Evolutionary conservation across 2,888 invertebrate genomes (phyloP).

Genomic region (Blastobasis adustella): DNA sequence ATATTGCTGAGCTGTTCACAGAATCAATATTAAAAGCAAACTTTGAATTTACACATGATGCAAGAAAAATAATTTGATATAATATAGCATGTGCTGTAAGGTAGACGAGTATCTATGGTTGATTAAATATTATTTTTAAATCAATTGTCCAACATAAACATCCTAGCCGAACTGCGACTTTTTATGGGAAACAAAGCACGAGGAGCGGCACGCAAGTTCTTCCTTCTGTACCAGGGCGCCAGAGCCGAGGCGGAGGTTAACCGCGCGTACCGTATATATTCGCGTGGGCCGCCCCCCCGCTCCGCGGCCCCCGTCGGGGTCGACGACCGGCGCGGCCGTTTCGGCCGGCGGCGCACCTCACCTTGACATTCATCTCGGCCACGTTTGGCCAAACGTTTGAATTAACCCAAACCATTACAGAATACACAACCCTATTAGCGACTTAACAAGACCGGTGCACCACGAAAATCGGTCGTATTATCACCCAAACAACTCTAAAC

Average conservation of each 20-base stretch:
- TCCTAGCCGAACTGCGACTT: not conserved
- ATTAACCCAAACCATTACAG: not conserved
- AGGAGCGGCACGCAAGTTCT: not conserved
- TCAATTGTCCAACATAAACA: too few species aligned
- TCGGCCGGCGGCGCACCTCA: conserved; percentile 71
- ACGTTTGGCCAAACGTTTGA: conserved; percentile 63
- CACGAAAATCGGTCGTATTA: too few species aligned
- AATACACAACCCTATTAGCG: not conserved
- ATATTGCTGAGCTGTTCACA: too few species aligned
- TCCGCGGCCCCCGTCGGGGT: conserved; percentile 42
- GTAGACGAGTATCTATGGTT: too few species aligned
- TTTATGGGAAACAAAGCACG: not conserved
- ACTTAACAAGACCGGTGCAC: too few species aligned
- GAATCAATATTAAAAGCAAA: too few species aligned
- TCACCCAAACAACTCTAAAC: conserved; percentile 50
- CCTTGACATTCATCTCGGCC: conserved; percentile 74
- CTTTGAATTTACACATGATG: too few species aligned
- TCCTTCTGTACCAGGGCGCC: conserved; percentile 48
- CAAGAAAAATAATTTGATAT: too few species aligned
- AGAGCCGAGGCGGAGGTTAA: conserved; percentile 54
- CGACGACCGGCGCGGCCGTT: conserved; percentile 67
- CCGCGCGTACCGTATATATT: conserved; percentile 59
- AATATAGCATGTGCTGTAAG: too few species aligned
- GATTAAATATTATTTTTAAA: too few species aligned
- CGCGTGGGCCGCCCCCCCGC: conserved; percentile 62